Evolutionary conservation across 2,888 invertebrate genomes (phyloP).

Genomic region (Formica aserva): DNA sequence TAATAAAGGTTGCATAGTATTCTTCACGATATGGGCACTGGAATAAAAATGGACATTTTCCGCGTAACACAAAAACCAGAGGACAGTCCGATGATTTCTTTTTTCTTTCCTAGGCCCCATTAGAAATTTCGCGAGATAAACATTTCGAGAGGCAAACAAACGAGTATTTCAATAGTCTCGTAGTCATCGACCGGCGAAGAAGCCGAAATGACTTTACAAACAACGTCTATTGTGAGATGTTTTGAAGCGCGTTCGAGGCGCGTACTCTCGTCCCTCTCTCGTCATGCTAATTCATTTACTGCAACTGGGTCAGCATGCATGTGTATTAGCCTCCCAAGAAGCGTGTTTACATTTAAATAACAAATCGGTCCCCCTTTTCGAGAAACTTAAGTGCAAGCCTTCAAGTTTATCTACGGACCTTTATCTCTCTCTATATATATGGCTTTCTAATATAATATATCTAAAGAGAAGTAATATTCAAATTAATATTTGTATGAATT

Average conservation of each 20-base stretch:
- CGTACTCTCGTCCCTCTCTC: background rate
- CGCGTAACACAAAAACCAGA: background rate
- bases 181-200: conserved; percentile 9
- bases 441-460: background rate
- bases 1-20: conserved; percentile 80
- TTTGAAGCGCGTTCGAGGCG: conserved; percentile 18
- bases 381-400: background rate
- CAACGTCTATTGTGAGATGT: conserved; percentile 36
- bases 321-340: background rate
- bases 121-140: background rate
- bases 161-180: background rate
- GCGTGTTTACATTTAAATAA: conserved; percentile 43
- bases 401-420: conserved; percentile 7
- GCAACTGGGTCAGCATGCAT: conserved; percentile 40
- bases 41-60: conserved; percentile 55
- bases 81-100: background rate
- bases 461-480: background rate
- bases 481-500: background rate
- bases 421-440: background rate
- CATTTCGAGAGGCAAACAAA: background rate
- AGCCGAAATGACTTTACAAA: conserved; percentile 16
- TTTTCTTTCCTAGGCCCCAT: background rate
- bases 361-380: conserved; percentile 25
- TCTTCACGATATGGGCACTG: conserved; percentile 46
- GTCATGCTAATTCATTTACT: conserved; percentile 42